These are phyloP conservation scores for Fregata magnificens DNA, from an alignment of 2,113 vertebrate species.

Conservation along the genomic window DNA sequence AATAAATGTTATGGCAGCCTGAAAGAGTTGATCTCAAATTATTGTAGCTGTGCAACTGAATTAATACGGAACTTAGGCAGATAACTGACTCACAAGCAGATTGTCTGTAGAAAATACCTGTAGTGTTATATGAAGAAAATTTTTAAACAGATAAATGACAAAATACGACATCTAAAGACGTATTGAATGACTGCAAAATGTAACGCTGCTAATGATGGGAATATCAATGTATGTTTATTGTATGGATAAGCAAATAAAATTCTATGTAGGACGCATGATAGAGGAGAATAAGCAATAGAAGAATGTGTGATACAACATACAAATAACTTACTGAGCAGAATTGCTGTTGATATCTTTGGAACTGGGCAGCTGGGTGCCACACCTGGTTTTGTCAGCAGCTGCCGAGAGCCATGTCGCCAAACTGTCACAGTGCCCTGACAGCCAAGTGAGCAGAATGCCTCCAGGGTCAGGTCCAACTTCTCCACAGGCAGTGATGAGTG, in stretches of 20 bases:
- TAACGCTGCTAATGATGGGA: not conserved
- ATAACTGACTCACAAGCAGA: not conserved
- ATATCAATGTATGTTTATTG: not conserved
- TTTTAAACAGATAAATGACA: not conserved
- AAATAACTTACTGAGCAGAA: not conserved
- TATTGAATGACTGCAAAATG: not conserved
- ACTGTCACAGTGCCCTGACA: not conserved
- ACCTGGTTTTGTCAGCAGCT: not conserved
- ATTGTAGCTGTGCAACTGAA: not conserved
- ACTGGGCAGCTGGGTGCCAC: not conserved
- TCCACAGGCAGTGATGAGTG: rapidly evolving
- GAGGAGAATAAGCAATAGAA: not conserved
- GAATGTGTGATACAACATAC: not conserved
- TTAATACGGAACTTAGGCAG: not conserved
- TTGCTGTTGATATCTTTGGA: not conserved
- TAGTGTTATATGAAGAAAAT: not conserved
- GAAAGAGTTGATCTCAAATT: not conserved
- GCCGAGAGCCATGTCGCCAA: not conserved
- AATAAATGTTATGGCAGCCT: not conserved
- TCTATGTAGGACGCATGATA: not conserved
- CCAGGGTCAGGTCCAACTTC: not conserved
- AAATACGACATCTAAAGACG: not conserved
- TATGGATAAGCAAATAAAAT: not conserved
- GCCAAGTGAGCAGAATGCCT: not conserved
- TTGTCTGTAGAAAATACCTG: not conserved